phyloP scores from a whole-genome alignment of 1,140 invertebrate species.

The Maniola jurtina region DNA sequence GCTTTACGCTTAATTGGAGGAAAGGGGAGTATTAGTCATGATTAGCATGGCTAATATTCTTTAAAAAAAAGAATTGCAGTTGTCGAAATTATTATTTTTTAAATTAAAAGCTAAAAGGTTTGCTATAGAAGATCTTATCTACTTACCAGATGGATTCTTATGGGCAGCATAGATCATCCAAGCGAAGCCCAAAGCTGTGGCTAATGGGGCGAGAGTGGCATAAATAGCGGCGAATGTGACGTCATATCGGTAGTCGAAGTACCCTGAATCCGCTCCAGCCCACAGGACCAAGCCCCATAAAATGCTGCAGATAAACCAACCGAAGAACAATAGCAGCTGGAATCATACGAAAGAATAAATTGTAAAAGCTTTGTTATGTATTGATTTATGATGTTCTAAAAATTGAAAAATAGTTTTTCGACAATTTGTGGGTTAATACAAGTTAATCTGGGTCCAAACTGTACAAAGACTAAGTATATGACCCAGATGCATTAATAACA shows the following conservation, averaged over 20 bases:
- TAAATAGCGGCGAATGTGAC: constrained; percentile 82
- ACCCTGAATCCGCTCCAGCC: constrained; percentile 80
- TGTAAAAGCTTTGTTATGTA: neutral
- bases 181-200: constrained; percentile 80
- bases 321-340: constrained; percentile 77
- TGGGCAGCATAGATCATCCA: constrained; percentile 84
- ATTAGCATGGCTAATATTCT: too few species aligned
- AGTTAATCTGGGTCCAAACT: too few species aligned
- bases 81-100: too few species aligned
- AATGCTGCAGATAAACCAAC: constrained; percentile 77
- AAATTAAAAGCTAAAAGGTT: too few species aligned
- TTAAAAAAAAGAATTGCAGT: too few species aligned
- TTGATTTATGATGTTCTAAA: too few species aligned
- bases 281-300: constrained; percentile 80
- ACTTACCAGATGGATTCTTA: constrained; percentile 80
- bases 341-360: constrained; percentile 25
- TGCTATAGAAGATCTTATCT: neutral
- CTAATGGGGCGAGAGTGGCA: constrained; percentile 82
- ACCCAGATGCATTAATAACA: too few species aligned
- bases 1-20: too few species aligned
- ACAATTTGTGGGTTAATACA: too few species aligned
- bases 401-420: too few species aligned
- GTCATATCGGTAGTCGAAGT: constrained; percentile 81
- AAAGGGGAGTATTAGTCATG: too few species aligned
- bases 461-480: too few species aligned